phyloP scores from a whole-genome alignment of 2,113 vertebrate genomes.

The Barnardius zonarius region DNA sequence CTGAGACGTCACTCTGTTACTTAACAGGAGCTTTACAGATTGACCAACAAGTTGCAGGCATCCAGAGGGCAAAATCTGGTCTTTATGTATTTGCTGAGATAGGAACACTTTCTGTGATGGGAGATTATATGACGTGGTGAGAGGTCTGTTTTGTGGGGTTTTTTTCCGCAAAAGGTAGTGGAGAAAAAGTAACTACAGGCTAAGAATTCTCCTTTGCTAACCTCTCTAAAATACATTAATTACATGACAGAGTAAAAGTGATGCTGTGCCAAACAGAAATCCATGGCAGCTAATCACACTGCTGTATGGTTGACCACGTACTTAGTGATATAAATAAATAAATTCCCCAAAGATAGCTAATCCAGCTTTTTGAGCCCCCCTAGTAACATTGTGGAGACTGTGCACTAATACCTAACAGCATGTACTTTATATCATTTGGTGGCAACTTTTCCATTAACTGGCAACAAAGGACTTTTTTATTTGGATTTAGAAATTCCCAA shows the following conservation, averaged over 20 bases:
- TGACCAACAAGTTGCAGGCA: slow-evolving; percentile 51
- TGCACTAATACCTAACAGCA: slow-evolving; percentile 59
- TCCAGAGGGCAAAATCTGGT: slow-evolving; percentile 67
- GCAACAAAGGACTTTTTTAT: slow-evolving; percentile 44
- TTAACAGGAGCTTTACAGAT: slow-evolving; percentile 37
- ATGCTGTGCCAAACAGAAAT: slow-evolving; percentile 68
- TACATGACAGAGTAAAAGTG: slow-evolving; percentile 19
- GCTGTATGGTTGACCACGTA: slow-evolving; percentile 52
- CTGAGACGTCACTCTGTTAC: slow-evolving; percentile 39
- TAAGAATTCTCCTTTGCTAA: slow-evolving; percentile 44
- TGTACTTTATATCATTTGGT: slow-evolving; percentile 49
- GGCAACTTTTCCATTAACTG: slow-evolving; percentile 64
- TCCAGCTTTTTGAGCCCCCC: slow-evolving; percentile 44
- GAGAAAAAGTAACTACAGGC: slow-evolving; percentile 18
- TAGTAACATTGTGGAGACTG: slow-evolving; percentile 17
- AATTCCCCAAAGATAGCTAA: slow-evolving; percentile 54
- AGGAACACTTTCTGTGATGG: slow-evolving; percentile 56
- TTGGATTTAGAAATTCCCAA: slow-evolving; percentile 53
- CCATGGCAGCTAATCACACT: slow-evolving; percentile 62
- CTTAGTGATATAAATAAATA: slow-evolving; percentile 58
- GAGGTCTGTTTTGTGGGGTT: background rate
- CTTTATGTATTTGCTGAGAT: slow-evolving; percentile 61
- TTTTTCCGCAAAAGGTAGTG: background rate
- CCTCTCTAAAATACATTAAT: slow-evolving; percentile 64
- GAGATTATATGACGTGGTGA: slow-evolving; percentile 39